phyloP scores from a whole-genome alignment of 2,113 vertebrate species.

The Trochalopteron elliotii region DNA sequence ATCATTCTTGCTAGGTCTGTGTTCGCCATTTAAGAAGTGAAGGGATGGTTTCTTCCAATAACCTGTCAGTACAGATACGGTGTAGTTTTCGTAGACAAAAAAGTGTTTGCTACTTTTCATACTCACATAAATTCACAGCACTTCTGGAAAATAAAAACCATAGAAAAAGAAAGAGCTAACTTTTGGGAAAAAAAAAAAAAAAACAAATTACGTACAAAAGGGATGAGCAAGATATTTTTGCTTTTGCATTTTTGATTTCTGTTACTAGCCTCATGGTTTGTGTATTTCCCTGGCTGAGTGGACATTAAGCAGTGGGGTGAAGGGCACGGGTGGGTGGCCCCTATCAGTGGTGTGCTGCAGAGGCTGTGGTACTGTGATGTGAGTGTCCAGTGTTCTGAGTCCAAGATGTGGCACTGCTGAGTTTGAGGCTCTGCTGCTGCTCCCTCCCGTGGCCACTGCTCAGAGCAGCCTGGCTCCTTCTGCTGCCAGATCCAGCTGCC shows the following conservation, averaged over 20 bases:
- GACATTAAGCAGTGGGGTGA: neutral
- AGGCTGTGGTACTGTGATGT: accelerated
- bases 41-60: neutral
- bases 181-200: too few species aligned
- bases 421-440: neutral
- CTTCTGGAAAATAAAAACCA: neutral
- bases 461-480: neutral
- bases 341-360: neutral
- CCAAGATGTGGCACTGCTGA: neutral
- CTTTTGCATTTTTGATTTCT: neutral
- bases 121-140: neutral
- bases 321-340: accelerated
- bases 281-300: neutral
- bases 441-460: neutral
- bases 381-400: neutral
- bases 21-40: neutral
- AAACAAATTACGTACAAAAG: neutral
- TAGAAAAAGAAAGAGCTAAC: neutral
- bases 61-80: neutral
- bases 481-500: neutral
- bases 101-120: neutral
- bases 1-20: neutral
- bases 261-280: neutral
- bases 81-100: neutral
- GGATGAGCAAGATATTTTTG: neutral